Evolutionary conservation across 1,140 invertebrate species (phyloP), one percentile per base, ranked within the genome.

Genomic region (Belonocnema kinseyi): DNA sequence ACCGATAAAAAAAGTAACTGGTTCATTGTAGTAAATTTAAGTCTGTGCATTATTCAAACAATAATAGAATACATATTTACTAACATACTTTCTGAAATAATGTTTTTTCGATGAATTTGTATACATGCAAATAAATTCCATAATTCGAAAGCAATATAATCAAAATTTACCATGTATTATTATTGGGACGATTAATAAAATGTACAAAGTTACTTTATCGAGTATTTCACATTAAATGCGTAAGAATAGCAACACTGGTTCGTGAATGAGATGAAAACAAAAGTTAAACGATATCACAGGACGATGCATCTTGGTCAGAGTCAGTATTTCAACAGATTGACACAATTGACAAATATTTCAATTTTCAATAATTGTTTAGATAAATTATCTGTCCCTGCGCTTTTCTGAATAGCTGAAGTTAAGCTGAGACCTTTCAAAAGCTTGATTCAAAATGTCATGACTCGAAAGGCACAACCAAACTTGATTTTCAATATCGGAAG

Each of bases 381-480:
- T 58, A 26, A 61, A 61, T 21, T 61, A 61, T 26, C 11, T 26
- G 58, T 61, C 12, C 58, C 5, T 61, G 58, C 21, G 58, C 12
- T 61, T 61, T 40, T 61, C 13, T 33, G 3, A 33, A 21, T 66
- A 33, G 8, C n/a, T 7, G 26, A 40, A 66, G 26, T 66, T 46
- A 66, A 13, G 40, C 61, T 33, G 26, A 16, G 40, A 66, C 21
- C 16, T 14, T 33, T 56, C 17, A 21, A 11, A 46, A 10, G 8
- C 26, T 66, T 66, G 2, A n/a, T 14, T 66, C 14, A 14, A 66
- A 66, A 7, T 66, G 10, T 11, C 17, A 66, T 8, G 11, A 40
- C 33, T 66, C 61, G 26, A 46, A 46, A 66, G 61, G 61, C 61
- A 66, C 61, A 66, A 66, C 26, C 33, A 46, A 66, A 66, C 3